These are phyloP conservation scores for Bubalus kerabau DNA, from an alignment of 2,113 vertebrate genomes.

Conservation along the genomic window DNA sequence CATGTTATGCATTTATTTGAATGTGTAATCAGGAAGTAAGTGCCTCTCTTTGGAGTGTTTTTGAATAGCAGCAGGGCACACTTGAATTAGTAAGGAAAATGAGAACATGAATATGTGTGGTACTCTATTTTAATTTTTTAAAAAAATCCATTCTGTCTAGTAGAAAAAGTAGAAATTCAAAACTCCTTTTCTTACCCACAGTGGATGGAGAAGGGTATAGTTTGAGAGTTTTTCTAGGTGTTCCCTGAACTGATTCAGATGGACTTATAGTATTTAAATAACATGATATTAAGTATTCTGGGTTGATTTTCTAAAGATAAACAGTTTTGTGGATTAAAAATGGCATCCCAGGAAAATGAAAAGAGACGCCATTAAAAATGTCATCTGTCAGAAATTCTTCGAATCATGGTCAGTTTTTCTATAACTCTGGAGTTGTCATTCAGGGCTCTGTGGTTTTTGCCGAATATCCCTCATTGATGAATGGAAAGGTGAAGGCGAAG, in stretches of 20 bases:
- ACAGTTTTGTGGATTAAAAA: conserved; percentile 36
- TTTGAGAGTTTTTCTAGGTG: conserved; percentile 15
- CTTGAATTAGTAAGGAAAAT: conserved; percentile 74
- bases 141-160: conserved; percentile 31
- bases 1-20: conserved; percentile 73
- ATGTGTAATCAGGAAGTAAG: conserved; percentile 73
- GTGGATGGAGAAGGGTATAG: background rate
- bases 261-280: conserved; percentile 25
- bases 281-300: conserved; percentile 17
- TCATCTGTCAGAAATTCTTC: background rate
- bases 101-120: conserved; percentile 71
- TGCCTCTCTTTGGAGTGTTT: conserved; percentile 68
- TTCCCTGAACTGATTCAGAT: conserved; percentile 6
- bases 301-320: conserved; percentile 30
- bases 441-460: background rate
- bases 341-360: background rate
- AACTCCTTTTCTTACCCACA: background rate
- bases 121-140: conserved; percentile 42
- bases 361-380: too few species aligned
- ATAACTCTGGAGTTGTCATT: background rate
- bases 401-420: background rate
- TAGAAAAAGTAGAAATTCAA: conserved; percentile 47
- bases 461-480: background rate
- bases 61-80: conserved; percentile 69
- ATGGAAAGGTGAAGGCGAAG: background rate